Evolutionary conservation across 2,888 invertebrate species (phyloP), one percentile per base, ranked within the genome.

Genomic region (Trichacis sp.): DNA sequence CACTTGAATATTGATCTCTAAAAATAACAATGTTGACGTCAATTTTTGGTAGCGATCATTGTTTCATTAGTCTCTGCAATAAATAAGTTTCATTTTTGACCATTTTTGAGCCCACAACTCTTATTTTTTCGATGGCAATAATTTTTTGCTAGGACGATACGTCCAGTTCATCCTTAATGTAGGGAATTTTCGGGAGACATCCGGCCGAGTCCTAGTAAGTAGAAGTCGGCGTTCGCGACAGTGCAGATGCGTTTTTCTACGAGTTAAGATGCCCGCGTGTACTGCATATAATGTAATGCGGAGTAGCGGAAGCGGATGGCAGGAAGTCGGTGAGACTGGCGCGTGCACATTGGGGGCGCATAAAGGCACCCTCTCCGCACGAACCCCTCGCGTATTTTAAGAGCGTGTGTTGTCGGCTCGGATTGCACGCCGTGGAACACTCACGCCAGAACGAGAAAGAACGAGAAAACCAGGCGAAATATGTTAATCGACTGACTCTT

Each of bases 261-360:
- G 45, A 40, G 43, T 36, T 24, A 43, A 40, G 42, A 12, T 58
- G 45, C 50, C 58, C 43, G 63, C 65, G 70, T 24, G 8, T 24
- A 24, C 3, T 64, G 70, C 70, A 73, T 74, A 72, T 63, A 75
- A 64, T 72, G 75, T 76, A 77, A 77, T 77, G 72, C 74, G 69
- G 72, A 79, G 75, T 79, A 78, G 76, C 82, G 81, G 81, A 81
- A 82, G 77, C 80, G 81, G 78, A 81, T 80, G 80, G 80, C 83
- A 81, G 82, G 82, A 82, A 82, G 82, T 81, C 74, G 78, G 76
- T 74, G 81, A 80, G 81, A 82, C 82, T 78, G 81, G 79, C 81
- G 83, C 80, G 83, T 81, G 82, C 80, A 77, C 76, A 57, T 57
- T 56, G 64, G 65, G 67, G 63, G 67, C 50, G 53, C 56, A 69